These are phyloP conservation scores for Tetramorium alpestre DNA, from an alignment of 1,140 invertebrate genomes.

Conservation along the genomic window DNA sequence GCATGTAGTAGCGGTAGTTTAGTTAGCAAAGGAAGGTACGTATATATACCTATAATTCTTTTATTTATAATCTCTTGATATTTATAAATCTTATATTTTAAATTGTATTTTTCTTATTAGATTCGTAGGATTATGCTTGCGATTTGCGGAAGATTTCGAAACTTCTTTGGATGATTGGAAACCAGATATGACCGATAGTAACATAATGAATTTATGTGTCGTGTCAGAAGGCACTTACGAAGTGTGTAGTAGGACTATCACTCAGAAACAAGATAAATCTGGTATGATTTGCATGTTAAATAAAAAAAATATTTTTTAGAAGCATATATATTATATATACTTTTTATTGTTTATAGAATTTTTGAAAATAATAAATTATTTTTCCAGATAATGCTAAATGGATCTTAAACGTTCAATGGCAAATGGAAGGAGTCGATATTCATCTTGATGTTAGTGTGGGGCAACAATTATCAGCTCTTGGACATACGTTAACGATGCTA, in stretches of 20 bases:
- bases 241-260: conserved; percentile 96
- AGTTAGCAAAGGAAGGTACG: conserved; percentile 89
- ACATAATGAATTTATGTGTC: conserved; percentile 97
- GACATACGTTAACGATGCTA: conserved; percentile 97
- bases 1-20: conserved; percentile 92
- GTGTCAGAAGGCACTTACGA: conserved; percentile 99
- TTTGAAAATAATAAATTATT: conserved; percentile 29
- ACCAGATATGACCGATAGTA: conserved; percentile 93
- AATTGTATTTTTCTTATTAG: conserved; percentile 76
- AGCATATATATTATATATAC: neutral
- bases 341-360: conserved; percentile 7
- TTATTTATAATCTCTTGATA: neutral
- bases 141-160: conserved; percentile 99
- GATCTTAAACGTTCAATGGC: conserved; percentile 99
- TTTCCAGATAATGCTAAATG: conserved; percentile 97
- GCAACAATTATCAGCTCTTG: conserved; percentile 96
- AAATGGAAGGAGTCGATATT: conserved; percentile 99
- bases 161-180: conserved; percentile 99
- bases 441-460: conserved; percentile 98
- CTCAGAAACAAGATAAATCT: conserved; percentile 89
- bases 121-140: conserved; percentile 95
- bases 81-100: conserved; percentile 1
- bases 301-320: conserved; percentile 28
- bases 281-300: conserved; percentile 80
- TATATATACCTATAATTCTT: neutral